Evolutionary conservation across 2,113 vertebrate genomes (phyloP), one percentile per base, ranked within the genome.

Genomic region (Mesoclemmys tuberculata): DNA sequence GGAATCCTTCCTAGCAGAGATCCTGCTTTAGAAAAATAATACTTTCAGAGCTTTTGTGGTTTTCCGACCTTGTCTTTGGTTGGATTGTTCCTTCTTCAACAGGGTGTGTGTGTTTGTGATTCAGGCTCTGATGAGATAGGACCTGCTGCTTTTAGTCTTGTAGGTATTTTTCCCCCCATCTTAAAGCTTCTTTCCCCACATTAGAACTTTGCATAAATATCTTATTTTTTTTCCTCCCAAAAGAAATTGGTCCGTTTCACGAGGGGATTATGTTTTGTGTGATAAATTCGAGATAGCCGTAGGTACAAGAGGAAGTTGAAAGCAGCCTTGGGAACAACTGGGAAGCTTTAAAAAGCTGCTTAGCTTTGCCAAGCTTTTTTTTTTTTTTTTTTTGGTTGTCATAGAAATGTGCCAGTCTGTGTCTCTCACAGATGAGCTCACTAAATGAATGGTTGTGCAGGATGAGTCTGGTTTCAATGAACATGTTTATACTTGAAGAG

Each of bases 401-500:
- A 97, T 97, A 97, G 97, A 97, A 97, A 96, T 97, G 90, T 97
- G 96, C 96, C 97, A 97, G 96, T 80, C 94, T 2, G 3, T 94
- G 97, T 97, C 88, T 97, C 90, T 96, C 91, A 2, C 94, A 95
- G 96, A 97, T 95, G 94, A 97, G 94, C 95, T 96, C 95, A 95
- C 78, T 93, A 96, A 95, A 85, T 96, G 91, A 94, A 92, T 94
- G 93, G 92, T 95, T 95, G 90, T 96, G 88, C 90, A 93, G 92
- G 91, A 92, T 88, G 92, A 94, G 96, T 97, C 96, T 97, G 94
- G 91, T 97, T 97, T 97, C 97, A 96, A 90, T 96, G 93, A 94
- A 95, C 95, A 96, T 93, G 96, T 97, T 97, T 97, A 95, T 97
- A 94, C 95, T 97, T 96, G 93, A 95, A n/a, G 93, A 95, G 64